Conservation (phyloP, 2,797 vertebrate species). For the Perodicticus potto region DNA sequence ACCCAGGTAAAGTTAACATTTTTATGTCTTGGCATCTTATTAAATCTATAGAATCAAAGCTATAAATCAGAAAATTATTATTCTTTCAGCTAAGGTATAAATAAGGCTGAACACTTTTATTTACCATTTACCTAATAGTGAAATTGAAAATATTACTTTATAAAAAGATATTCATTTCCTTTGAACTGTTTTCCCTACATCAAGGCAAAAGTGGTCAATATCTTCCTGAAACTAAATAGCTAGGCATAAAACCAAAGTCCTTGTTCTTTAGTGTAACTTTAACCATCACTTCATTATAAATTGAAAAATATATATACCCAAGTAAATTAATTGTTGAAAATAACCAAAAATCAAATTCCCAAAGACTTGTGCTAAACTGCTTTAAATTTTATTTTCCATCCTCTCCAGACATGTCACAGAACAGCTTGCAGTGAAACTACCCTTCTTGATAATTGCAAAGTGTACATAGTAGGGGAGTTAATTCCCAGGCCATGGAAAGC, state of each 20-base stretch:
- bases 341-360: slow-evolving; percentile 53
- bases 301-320: background rate
- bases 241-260: slow-evolving; percentile 39
- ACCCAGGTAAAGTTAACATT: slow-evolving; percentile 64
- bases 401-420: slow-evolving; percentile 5
- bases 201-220: slow-evolving; percentile 55
- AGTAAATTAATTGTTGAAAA: slow-evolving; percentile 61
- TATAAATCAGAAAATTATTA: slow-evolving; percentile 60
- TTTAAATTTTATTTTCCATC: slow-evolving; percentile 35
- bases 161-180: slow-evolving; percentile 67
- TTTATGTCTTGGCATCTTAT: slow-evolving; percentile 64
- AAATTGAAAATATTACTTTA: background rate
- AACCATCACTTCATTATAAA: slow-evolving; percentile 39
- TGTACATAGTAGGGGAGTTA: slow-evolving; percentile 7
- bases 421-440: slow-evolving; percentile 30
- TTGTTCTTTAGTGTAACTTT: slow-evolving; percentile 49
- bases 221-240: slow-evolving; percentile 41
- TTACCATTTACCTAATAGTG: slow-evolving; percentile 12
- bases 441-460: slow-evolving; percentile 52
- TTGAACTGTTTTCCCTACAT: slow-evolving; percentile 62
- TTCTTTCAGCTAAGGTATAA: slow-evolving; percentile 54
- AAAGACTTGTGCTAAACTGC: background rate
- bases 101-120: slow-evolving; percentile 53
- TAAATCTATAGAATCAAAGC: slow-evolving; percentile 64
- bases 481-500: slow-evolving; percentile 34